Conservation (phyloP, 2,797 vertebrate genomes). For the Hypotaenidia philippensis region DNA sequence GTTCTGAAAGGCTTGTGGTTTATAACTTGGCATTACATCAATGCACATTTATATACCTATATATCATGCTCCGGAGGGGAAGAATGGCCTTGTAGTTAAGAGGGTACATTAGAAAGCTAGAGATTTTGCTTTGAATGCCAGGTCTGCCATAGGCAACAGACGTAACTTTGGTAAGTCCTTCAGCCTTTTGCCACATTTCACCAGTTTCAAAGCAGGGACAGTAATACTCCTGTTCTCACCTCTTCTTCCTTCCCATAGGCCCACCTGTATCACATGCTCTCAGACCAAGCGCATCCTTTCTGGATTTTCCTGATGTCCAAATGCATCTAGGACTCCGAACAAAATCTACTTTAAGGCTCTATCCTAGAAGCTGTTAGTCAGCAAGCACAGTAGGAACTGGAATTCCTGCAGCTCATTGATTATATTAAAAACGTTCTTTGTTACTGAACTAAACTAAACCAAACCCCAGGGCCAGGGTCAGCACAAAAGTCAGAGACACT, state of each 20-base stretch:
- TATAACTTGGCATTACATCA: slow-evolving; percentile 74
- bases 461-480: neutral
- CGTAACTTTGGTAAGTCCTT: neutral
- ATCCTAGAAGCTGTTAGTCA: neutral
- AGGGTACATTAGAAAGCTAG: neutral
- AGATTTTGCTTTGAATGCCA: neutral
- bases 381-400: neutral
- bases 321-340: neutral
- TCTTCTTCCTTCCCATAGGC: neutral
- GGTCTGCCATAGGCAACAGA: neutral
- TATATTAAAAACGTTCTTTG: neutral
- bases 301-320: neutral
- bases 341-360: neutral
- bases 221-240: neutral
- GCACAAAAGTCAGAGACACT: neutral
- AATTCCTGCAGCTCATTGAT: neutral
- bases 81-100: slow-evolving; percentile 40
- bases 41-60: slow-evolving; percentile 61
- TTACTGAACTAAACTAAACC: neutral
- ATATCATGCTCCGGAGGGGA: slow-evolving; percentile 48
- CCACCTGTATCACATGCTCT: rapidly evolving
- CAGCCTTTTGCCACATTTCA: neutral
- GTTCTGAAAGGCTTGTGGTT: slow-evolving; percentile 68
- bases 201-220: neutral
- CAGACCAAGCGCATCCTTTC: neutral